phyloP scores from a whole-genome alignment of 2,797 vertebrate species.

The Diceros bicornis region DNA sequence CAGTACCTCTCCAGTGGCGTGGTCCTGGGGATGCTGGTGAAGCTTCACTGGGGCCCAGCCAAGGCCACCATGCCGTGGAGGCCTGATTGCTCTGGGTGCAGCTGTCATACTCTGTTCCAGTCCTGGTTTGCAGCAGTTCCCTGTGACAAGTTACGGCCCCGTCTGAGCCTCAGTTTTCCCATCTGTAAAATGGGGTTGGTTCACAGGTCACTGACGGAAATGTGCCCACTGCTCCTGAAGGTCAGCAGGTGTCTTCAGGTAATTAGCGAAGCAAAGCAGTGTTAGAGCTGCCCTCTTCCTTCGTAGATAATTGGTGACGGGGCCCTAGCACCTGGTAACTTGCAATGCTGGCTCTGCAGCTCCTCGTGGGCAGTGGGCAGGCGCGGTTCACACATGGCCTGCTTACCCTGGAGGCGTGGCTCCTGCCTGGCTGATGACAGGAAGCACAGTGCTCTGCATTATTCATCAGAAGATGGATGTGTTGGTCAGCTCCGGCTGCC shows the following conservation, averaged over 20 bases:
- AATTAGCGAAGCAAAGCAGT: too few species aligned
- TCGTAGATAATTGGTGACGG: too few species aligned
- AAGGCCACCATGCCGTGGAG: rapidly evolving
- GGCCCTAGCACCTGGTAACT: rapidly evolving
- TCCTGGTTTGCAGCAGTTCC: too few species aligned
- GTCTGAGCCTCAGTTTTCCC: not conserved
- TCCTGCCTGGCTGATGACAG: not conserved
- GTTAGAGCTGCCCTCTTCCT: not conserved
- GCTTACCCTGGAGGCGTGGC: not conserved
- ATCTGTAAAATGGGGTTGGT: not conserved
- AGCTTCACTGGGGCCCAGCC: not conserved
- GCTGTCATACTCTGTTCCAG: rapidly evolving
- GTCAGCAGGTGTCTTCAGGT: not conserved
- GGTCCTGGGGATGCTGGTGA: not conserved
- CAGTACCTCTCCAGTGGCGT: rapidly evolving
- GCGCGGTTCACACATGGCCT: not conserved
- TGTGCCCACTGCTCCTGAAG: not conserved
- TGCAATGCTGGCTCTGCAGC: not conserved
- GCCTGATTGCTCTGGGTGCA: not conserved
- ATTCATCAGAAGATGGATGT: not conserved
- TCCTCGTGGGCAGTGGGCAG: not conserved
- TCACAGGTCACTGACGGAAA: not conserved
- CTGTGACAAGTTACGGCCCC: rapidly evolving
- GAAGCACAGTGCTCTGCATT: rapidly evolving
- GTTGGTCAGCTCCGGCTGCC: rapidly evolving